Percentiles rank a stretch among this genome's conserved stretches.
phyloP scores from a whole-genome alignment of 1,140 invertebrate genomes.

The Neodiprion virginianus region DNA sequence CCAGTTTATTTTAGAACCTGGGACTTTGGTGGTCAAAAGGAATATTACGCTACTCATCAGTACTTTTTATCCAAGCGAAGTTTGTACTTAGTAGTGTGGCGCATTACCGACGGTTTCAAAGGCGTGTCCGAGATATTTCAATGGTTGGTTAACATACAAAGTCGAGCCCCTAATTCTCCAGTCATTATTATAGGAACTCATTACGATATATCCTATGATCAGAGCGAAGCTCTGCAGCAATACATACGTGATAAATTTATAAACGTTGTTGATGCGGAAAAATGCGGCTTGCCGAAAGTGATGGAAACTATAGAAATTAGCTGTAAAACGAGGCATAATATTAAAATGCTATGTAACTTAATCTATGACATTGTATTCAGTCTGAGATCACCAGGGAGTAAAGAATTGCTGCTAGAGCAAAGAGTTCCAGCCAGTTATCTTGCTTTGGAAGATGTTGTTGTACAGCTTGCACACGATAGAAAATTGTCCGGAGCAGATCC shows the following conservation, averaged over 20 bases:
- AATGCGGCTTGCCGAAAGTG: slow-evolving; percentile 92
- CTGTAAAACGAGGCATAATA: slow-evolving; percentile 90
- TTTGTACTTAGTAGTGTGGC: slow-evolving; percentile 95
- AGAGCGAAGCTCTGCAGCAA: slow-evolving; percentile 85
- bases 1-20: slow-evolving; percentile 96
- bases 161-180: slow-evolving; percentile 91
- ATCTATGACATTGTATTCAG: slow-evolving; percentile 95
- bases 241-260: slow-evolving; percentile 90
- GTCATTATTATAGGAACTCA: slow-evolving; percentile 95
- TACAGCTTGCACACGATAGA: slow-evolving; percentile 78
- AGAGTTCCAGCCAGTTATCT: slow-evolving; percentile 96
- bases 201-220: slow-evolving; percentile 86
- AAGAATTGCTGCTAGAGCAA: slow-evolving; percentile 91
- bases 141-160: slow-evolving; percentile 96
- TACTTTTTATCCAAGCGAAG: slow-evolving; percentile 97
- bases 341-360: slow-evolving; percentile 88
- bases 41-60: slow-evolving; percentile 98
- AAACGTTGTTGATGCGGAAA: slow-evolving; percentile 93
- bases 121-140: slow-evolving; percentile 91
- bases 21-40: slow-evolving; percentile 99
- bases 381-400: slow-evolving; percentile 86
- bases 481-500: slow-evolving; percentile 77
- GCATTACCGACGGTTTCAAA: slow-evolving; percentile 89
- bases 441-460: slow-evolving; percentile 90
- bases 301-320: slow-evolving; percentile 93